Evolutionary conservation across 2,113 vertebrate species (phyloP), one percentile per base, ranked within the genome.

Genomic region (Lagopus muta): DNA sequence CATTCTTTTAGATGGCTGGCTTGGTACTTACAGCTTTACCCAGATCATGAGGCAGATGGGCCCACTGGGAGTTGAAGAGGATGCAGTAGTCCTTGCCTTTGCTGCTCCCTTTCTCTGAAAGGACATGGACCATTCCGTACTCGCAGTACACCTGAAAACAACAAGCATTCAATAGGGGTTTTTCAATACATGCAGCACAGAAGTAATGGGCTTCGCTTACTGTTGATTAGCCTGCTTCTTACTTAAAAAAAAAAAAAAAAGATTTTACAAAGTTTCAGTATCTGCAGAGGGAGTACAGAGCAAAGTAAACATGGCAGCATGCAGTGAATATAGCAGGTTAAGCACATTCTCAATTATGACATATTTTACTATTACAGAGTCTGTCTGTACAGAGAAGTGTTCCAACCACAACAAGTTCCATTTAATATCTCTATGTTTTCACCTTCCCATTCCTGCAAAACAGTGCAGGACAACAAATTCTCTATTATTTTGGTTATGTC

Each of bases 1-100:
- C 10, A 30, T n/a, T 70, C 20, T 64, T 79, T 77, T 73, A 18
- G 25, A 4, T n/a, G 17, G 22, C 66, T 76, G n/a, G 38, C 28
- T 2, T 6, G 66, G 58, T 77, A 98, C 99, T 99, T 96, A 99
- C 99, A 90, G 98, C 99, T 96, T 99, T 99, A 69, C 97, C 96
- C 74, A 99, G 98, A 95, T 99, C 99, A 12, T 98, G 99, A 2
- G 99, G 99, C 95, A 99, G 97, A 91, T 97, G 98, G 8, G 99
- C 99, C 99, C 99, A 99, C 90, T 98, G 98, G 0, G 99, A 98
- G 94, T 99, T 99, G 98, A 99, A 99, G 88, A 99, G 98, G 84
- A 99, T 98, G 94, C 99, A 99, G 95, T 99, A 99, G 97, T 99
- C 99, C 93, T 98, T 99, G 86, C 98, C 98, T 93, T 94, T 97